These are phyloP conservation scores for Lepidotrigona ventralis DNA, from an alignment of 1,140 invertebrate genomes.

Conservation along the genomic window DNA sequence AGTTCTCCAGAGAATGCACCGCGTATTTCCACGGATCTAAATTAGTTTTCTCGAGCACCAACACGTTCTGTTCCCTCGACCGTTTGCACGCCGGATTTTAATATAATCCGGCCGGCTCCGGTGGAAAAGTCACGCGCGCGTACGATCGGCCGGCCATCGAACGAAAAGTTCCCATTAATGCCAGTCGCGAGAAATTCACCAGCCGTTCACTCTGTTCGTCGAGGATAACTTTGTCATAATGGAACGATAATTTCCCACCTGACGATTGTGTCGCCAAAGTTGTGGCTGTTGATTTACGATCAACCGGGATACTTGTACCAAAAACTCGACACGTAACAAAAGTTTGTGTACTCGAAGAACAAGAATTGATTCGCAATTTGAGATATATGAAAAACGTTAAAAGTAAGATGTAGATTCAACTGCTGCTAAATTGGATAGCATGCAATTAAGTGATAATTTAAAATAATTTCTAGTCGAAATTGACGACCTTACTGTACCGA, in stretches of 20 bases:
- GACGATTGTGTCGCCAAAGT: not conserved
- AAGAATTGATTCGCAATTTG: too few species aligned
- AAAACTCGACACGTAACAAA: too few species aligned
- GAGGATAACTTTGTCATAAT: not conserved
- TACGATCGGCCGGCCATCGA: not conserved
- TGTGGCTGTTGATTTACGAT: too few species aligned
- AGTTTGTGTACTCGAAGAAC: too few species aligned
- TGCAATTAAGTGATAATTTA: too few species aligned
- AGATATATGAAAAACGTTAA: too few species aligned
- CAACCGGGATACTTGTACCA: not conserved
- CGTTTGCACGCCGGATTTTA: constrained; percentile 23
- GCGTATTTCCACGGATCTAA: constrained; percentile 39
- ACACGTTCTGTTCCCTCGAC: constrained; percentile 7
- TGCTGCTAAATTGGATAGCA: too few species aligned
- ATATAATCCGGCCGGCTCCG: constrained; percentile 10
- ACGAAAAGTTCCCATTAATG: not conserved
- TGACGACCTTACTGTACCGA: too few species aligned
- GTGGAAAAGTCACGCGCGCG: constrained; percentile 7
- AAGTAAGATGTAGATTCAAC: too few species aligned
- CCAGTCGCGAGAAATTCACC: not conserved
- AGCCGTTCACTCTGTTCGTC: too few species aligned
- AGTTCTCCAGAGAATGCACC: constrained; percentile 25
- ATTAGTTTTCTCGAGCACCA: constrained; percentile 39
- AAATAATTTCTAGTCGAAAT: too few species aligned
- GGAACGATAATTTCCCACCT: not conserved